Evolutionary conservation across 2,797 vertebrate species (phyloP), one percentile per base, ranked within the genome.

Genomic region (Alfaro cultratus): DNA sequence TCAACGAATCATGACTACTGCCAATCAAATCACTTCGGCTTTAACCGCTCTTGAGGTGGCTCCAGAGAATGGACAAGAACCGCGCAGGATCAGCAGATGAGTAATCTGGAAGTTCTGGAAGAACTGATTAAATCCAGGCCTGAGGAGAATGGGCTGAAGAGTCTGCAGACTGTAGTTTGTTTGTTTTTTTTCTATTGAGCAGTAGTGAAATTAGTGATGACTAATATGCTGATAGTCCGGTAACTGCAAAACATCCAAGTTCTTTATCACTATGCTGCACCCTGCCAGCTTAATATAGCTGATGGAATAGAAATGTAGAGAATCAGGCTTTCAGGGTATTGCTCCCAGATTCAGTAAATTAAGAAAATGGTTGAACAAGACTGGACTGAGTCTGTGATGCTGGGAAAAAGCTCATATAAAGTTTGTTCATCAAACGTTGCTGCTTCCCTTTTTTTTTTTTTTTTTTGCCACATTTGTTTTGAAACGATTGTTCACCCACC

Each of bases 391-490:
- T 46, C 36, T 26, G 5, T 21, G 2, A 23, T 68, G 36, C 21
- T 21, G 36, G 3, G 4, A 23, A 11, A 51, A n/a, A 13, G 12
- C 41, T 46, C 26, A n/a, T 45, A 13, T 29, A 18, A 71, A 46
- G 68, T 46, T 70, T 7, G 39, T 13, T 71, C 41, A 46, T 71
- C n/a, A 46, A 29, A 46, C 2, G 5, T 15, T 29, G 43, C n/a
- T 29, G 7, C 11, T 71, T 71, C 29, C n/a, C 12, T 8, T 15
- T 29, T 70, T 13, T 31, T 76, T 13, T 31, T 76, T 2, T 39
- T 23, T 16, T 60, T 68, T 47, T 43, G 36, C 74, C 79, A 34
- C 78, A 36, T 86, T 88, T 77, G 43, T 85, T 74, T 74, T 36
- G 39, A 71, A 79, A 74, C 21, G 75, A 47, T 78, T 1, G 78